A percentile compares a stretch with the other conserved stretches of the same genome.
phyloP scores from a whole-genome alignment of 1,140 invertebrate genomes.

The fruit fly (Drosophila melanogaster) region DNA sequence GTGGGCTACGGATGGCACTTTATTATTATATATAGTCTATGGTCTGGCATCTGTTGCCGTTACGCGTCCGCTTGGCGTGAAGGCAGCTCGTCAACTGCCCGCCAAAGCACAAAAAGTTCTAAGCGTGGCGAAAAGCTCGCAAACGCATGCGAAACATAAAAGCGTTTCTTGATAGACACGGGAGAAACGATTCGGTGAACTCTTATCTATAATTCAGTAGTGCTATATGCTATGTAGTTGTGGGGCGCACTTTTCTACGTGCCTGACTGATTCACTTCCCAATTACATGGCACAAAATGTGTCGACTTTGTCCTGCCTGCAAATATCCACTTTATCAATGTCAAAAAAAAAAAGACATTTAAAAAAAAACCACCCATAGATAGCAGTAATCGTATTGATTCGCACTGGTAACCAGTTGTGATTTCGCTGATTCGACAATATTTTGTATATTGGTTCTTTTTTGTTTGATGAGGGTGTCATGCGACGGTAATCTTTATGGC shows the following conservation, averaged over 20 bases:
- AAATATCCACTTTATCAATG: slow-evolving; percentile 24
- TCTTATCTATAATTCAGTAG: slow-evolving; percentile 27
- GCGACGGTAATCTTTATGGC: slow-evolving; percentile 35
- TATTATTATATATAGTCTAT: slow-evolving; percentile 34
- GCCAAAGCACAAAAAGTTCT: slow-evolving; percentile 72
- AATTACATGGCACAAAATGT: slow-evolving; percentile 12
- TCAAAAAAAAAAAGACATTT: background rate
- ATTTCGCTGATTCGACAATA: slow-evolving; percentile 46
- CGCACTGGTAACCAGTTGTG: slow-evolving; percentile 31
- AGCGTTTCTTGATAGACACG: slow-evolving; percentile 27
- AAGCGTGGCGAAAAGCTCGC: slow-evolving; percentile 56
- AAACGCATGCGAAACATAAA: slow-evolving; percentile 25
- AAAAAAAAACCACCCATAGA: slow-evolving; percentile 1
- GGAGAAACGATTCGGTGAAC: background rate
- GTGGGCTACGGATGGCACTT: slow-evolving; percentile 4
- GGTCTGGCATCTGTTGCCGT: slow-evolving; percentile 49
- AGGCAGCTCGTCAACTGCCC: slow-evolving; percentile 74
- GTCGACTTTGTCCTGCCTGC: slow-evolving; percentile 40
- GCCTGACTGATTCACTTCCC: slow-evolving; percentile 24
- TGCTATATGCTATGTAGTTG: slow-evolving; percentile 4
- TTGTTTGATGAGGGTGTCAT: slow-evolving; percentile 42
- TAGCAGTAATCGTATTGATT: slow-evolving; percentile 28
- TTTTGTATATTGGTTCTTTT: slow-evolving; percentile 29
- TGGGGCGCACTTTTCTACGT: slow-evolving; percentile 8
- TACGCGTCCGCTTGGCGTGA: slow-evolving; percentile 70